Base-by-base conservation (phyloP, 2,797 vertebrate genomes). In the Lagodon rhomboides region DNA sequence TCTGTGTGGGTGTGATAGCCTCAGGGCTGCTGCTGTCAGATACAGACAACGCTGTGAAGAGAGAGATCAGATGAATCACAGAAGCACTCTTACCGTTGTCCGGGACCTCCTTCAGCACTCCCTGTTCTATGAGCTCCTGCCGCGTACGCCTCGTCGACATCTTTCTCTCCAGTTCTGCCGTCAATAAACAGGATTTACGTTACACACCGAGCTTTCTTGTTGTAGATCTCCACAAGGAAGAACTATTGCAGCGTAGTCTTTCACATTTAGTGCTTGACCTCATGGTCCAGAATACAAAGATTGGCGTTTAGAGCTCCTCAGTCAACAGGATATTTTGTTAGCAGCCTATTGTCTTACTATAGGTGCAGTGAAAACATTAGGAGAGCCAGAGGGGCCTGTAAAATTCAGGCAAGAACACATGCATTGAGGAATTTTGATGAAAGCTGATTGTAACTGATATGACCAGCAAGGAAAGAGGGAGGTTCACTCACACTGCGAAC, bases 121-220 rank as follows among this genome's bases (percentile, higher is more conserved):
- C 98, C 95, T 98, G 97, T 85, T 99, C 97, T 87, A 99, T 97
- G 79, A 99, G 97, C 91, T 99, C 98, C 93, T 99, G 97, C 90
- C 98, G 96, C 1, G 98, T 97, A 77, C 98, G 97, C 93, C 98
- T 96, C 93, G 97, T 98, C 80, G 98, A 99, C 95, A 99, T 99
- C 96, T 98, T 98, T 93, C 97, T 96, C 94, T 99, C 98, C 96
- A 99, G 95, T 94, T 98, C 98, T 99, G 95, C 89, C 38, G 80
- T 89, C 88, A 90, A 95, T 77, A 93, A 80, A 83, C 51, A 86
- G 8, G 83, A 81, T 56, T 65, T 3, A 84, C 20, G 10, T 69
- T 62, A 87, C 47, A 73, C 34, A 22, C 51, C 2, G 5, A 30
- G 15, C 27, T 49, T 68, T 43, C 5, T 47, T 56, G 64, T 27